Evolutionary conservation across 2,888 invertebrate genomes (phyloP).

Genomic region (Ischnus inquisitorius): DNA sequence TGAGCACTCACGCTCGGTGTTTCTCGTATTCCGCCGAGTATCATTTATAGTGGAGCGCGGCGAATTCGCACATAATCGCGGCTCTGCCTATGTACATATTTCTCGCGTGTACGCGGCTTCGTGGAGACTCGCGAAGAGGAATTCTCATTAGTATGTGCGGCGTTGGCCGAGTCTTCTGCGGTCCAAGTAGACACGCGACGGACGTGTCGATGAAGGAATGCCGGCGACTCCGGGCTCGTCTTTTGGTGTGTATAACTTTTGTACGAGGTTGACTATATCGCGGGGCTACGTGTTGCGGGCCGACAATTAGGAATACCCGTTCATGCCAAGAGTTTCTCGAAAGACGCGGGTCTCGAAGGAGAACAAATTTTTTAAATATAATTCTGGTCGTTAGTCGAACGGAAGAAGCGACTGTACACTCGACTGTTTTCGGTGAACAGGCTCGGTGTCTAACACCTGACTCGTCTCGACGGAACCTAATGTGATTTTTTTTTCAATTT

Average conservation of each 20-base stretch:
- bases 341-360: slow-evolving; percentile 15
- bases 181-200: slow-evolving; percentile 51
- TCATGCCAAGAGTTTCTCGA: slow-evolving; percentile 58
- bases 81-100: slow-evolving; percentile 30
- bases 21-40: slow-evolving; percentile 58
- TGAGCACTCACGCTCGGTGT: slow-evolving; percentile 41
- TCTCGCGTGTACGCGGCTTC: slow-evolving; percentile 18
- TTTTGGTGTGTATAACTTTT: slow-evolving; percentile 13
- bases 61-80: slow-evolving; percentile 18
- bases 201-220: slow-evolving; percentile 67
- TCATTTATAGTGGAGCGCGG: slow-evolving; percentile 46
- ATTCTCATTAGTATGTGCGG: slow-evolving; percentile 61
- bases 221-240: slow-evolving; percentile 34
- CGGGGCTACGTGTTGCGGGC: slow-evolving; percentile 63
- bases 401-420: not conserved
- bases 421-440: slow-evolving; percentile 37
- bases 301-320: slow-evolving; percentile 68
- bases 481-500: slow-evolving; percentile 33
- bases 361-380: slow-evolving; percentile 30
- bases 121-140: slow-evolving; percentile 35
- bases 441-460: slow-evolving; percentile 38
- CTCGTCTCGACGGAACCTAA: not conserved
- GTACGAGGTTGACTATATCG: not conserved
- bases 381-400: not conserved
- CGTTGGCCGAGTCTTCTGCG: slow-evolving; percentile 24